Evolutionary conservation across 2,113 vertebrate species (phyloP).

Genomic region (Phaethon lepturus): DNA sequence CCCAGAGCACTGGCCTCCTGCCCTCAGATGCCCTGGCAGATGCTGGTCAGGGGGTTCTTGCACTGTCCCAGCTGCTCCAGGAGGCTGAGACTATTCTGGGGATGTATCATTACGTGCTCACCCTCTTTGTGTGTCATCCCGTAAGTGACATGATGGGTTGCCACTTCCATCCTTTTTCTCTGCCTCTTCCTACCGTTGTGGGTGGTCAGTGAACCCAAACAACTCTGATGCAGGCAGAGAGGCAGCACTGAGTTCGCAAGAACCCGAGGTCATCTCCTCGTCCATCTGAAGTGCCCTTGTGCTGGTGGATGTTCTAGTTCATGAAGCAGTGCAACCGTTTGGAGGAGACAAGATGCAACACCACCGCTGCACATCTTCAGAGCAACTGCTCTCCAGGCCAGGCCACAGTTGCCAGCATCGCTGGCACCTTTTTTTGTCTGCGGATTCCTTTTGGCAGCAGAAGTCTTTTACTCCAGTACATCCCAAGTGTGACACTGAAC

Average conservation of each 20-base stretch:
- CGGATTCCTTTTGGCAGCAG: neutral
- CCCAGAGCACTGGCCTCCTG: neutral
- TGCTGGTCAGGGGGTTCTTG: neutral
- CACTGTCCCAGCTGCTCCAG: neutral
- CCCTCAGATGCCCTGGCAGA: neutral
- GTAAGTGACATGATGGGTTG: neutral
- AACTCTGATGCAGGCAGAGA: neutral
- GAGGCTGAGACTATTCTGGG: too few species aligned
- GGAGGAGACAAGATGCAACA: neutral
- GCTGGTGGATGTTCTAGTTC: neutral
- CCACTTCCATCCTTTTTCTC: neutral
- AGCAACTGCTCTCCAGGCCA: neutral
- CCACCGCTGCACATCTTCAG: neutral
- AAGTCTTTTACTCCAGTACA: neutral
- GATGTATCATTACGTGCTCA: too few species aligned
- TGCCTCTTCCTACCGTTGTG: neutral
- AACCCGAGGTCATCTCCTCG: neutral
- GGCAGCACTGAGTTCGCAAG: neutral
- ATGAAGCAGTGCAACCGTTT: neutral
- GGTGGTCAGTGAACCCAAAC: neutral
- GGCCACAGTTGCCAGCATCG: rapidly evolving
- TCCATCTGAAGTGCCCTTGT: neutral
- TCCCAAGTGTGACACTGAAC: neutral
- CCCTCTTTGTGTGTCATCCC: too few species aligned
- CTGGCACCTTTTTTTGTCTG: neutral